Conservation (phyloP, 2,113 vertebrate species). For the Brachypteracias leptosomus region DNA sequence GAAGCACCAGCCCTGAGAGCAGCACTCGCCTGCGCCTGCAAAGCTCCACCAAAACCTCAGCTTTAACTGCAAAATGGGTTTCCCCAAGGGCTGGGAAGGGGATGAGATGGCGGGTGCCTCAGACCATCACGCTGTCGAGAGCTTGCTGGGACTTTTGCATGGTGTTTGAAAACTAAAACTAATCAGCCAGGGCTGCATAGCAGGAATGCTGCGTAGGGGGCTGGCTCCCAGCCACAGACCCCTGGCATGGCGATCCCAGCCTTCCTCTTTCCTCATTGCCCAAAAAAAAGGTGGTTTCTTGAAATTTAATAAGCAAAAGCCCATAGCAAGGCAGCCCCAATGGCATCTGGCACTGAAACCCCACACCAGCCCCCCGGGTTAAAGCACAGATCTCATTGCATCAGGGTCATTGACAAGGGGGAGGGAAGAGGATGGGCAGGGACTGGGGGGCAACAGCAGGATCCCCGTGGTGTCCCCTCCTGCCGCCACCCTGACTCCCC, state of each 20-base stretch:
- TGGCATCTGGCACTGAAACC: constrained; percentile 41
- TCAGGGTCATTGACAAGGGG: background rate
- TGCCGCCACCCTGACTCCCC: fast-evolving
- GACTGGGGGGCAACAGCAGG: fast-evolving
- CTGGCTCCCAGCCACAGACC: constrained; percentile 10
- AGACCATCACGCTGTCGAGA: fast-evolving
- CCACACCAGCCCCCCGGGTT: background rate
- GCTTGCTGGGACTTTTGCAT: background rate
- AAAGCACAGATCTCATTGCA: background rate
- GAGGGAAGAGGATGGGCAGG: background rate
- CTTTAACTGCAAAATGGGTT: background rate
- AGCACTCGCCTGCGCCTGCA: background rate
- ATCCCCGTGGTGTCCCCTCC: fast-evolving
- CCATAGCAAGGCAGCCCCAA: background rate
- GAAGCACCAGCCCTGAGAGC: background rate
- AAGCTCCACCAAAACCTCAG: background rate
- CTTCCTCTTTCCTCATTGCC: background rate
- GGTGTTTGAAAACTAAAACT: background rate
- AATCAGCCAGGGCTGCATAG: background rate
- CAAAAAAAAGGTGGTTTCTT: background rate
- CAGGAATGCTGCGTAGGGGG: background rate
- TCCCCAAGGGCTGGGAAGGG: background rate
- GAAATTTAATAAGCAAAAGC: constrained; percentile 26
- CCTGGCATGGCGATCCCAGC: background rate
- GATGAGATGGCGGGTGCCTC: background rate